Evolutionary conservation across 2,888 invertebrate species (phyloP).

Genomic region (Aromia moschata): DNA sequence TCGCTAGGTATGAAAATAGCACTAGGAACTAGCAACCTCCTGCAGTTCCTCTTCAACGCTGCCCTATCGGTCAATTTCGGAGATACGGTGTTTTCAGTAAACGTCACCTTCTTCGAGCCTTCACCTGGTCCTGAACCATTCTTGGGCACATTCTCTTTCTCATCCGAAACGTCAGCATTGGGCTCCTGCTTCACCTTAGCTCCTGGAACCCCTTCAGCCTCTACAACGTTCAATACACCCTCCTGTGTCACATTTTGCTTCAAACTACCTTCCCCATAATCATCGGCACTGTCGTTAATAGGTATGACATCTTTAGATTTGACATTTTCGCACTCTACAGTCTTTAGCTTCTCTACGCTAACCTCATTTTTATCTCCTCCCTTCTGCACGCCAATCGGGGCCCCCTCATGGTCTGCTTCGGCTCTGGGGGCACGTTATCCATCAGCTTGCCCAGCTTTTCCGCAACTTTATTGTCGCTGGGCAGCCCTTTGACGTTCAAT

Average conservation of each 20-base stretch:
- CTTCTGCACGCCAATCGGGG: background rate
- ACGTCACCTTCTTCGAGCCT: slow-evolving; percentile 27
- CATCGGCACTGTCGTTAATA: slow-evolving; percentile 10
- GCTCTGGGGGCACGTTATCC: background rate
- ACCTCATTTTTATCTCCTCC: slow-evolving; percentile 3
- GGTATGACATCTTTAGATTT: slow-evolving; percentile 4
- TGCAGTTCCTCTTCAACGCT: slow-evolving; percentile 6
- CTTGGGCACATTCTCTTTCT: slow-evolving; percentile 11
- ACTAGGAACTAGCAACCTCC: background rate
- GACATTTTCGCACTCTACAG: background rate
- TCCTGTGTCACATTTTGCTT: background rate
- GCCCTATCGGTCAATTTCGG: slow-evolving; percentile 18
- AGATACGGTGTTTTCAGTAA: slow-evolving; percentile 24
- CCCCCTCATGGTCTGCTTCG: background rate
- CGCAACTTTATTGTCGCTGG: background rate
- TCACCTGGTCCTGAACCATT: background rate
- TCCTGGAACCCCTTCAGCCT: background rate
- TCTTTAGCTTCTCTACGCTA: background rate
- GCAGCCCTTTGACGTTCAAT: background rate
- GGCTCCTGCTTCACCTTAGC: background rate
- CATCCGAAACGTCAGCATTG: background rate
- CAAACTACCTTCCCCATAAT: background rate
- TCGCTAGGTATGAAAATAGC: slow-evolving; percentile 11
- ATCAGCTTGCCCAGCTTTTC: slow-evolving; percentile 2
- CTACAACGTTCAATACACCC: background rate